Base-by-base conservation (phyloP, 2,797 vertebrate genomes). In the Diplodus puntazzo region DNA sequence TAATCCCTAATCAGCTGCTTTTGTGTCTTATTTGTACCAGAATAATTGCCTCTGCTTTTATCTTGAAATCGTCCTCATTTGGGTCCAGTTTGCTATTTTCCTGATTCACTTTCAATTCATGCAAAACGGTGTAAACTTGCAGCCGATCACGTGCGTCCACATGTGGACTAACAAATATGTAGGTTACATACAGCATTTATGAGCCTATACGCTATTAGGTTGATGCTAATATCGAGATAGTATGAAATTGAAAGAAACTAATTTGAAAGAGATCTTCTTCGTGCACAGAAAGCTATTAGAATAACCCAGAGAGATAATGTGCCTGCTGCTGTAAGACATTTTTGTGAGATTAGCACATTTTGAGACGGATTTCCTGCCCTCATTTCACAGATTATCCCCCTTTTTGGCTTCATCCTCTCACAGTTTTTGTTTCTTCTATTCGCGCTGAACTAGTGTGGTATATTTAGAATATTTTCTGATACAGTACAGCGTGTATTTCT, bases 41-140 rank as follows among this genome's bases (percentile, higher is more conserved):
- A 57, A 4, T 52, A 68, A 69, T 50, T 75, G 43, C 53, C 34
- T 64, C 39, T 13, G 12, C 18, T 63, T 75, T 55, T 11, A 43
- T 59, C 18, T 57, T 50, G 52, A n/a, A 46, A 21, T 21, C 10
- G 6, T 49, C 11, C 45, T 68, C 9, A 54, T 30, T 54, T 49
- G 18, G 2, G 59, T 73, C 14, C 9, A 60, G 11, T 70, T 50
- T 45, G 12, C 64, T 23, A 52, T 64, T 58, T 14, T 54, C 42
- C 46, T 3, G 1, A 30, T 73, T 61, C 3, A 23, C 13, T 50
- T 73, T 46, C 17, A 67, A 3, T 48, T 34, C 10, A 3, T 46
- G 21, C 7, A 13, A 14, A 69, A 46, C 17, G 3, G 2, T 30
- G 3, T 46, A 27, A 65, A n/a, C 9, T 25, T n/a, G 16, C 34